Base-by-base conservation (phyloP, 2,113 vertebrate genomes). In the Callaeas wilsoni region DNA sequence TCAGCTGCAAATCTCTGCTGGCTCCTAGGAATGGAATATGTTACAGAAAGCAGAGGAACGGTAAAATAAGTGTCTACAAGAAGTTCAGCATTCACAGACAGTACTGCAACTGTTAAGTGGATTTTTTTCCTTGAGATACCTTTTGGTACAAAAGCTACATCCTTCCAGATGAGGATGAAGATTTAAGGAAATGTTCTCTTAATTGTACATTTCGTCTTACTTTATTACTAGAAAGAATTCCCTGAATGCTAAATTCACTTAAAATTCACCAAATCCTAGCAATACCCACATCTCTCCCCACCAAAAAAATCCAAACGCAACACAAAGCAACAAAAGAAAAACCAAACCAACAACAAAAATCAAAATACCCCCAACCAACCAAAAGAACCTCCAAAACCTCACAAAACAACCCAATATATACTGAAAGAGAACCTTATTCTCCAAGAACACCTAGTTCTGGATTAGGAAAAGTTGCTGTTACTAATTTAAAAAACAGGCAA, bases 231-330 rank as follows among this genome's bases (percentile, higher is more conserved):
- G 8, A 60, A 68, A 75, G 9, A 41, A 26, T 78, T 68, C 21
- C 23, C 13, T 32, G 32, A 53, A 56, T 14, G 8, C 3, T 52
- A 63, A 57, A 71, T 44, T 71, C 13, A 22, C 14, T 25, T 42
- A 5, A 14, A 65, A 69, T 73, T 9, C 1, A 15, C 23, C 10
- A 37, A 49, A 39, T 16, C 8, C 16, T 5, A 67, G 4, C 17
- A 87, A 52, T 23, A n/a, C 1, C 3, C 6, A 18, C 4, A 8
- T 12, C 3, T 5, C 7, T 29, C 8, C 10, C 1, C 13, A 7
- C 4, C 0, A 1, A 30, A 33, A 39, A 50, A 19, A 0, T 1
- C 32, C 5, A 27, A 27, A 30, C 5, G 12, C 13, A 25, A 25
- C 32, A 27, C 1, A 60, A 18, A 46, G 23, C 6, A n/a, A 37